Conservation (phyloP, 1,140 invertebrate genomes). For the Drosophila simulans region DNA sequence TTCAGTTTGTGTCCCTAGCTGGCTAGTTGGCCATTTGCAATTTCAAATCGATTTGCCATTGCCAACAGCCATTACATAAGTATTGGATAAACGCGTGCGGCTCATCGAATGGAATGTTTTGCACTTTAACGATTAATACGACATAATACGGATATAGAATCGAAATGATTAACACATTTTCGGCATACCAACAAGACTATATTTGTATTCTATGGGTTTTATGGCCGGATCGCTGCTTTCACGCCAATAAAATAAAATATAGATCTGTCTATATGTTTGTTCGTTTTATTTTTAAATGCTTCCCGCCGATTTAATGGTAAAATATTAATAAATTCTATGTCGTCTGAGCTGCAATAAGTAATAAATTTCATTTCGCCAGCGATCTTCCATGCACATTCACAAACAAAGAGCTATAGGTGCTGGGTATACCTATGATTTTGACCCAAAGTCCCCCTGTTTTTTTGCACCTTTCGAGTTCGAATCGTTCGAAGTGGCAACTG, state of each 20-base stretch:
- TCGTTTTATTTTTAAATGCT: constrained; percentile 71
- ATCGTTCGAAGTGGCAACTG: constrained; percentile 74
- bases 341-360: constrained; percentile 70
- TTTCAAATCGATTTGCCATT: constrained; percentile 51
- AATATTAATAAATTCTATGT: constrained; percentile 81
- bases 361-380: constrained; percentile 67
- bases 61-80: constrained; percentile 64
- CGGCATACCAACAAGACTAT: constrained; percentile 58
- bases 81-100: constrained; percentile 22
- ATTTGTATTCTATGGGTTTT: constrained; percentile 49
- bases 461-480: constrained; percentile 77
- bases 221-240: constrained; percentile 47
- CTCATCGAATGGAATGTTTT: constrained; percentile 14
- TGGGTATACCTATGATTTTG: constrained; percentile 31
- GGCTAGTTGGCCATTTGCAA: background rate
- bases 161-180: constrained; percentile 73
- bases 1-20: constrained; percentile 32
- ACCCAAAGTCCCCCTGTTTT: constrained; percentile 36
- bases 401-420: constrained; percentile 3
- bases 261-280: constrained; percentile 50
- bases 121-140: constrained; percentile 48
- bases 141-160: constrained; percentile 48
- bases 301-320: constrained; percentile 60
- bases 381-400: constrained; percentile 5
- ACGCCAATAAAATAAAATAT: constrained; percentile 59